Conservation (phyloP, 1,140 invertebrate species). For the Calosoma granatense region DNA sequence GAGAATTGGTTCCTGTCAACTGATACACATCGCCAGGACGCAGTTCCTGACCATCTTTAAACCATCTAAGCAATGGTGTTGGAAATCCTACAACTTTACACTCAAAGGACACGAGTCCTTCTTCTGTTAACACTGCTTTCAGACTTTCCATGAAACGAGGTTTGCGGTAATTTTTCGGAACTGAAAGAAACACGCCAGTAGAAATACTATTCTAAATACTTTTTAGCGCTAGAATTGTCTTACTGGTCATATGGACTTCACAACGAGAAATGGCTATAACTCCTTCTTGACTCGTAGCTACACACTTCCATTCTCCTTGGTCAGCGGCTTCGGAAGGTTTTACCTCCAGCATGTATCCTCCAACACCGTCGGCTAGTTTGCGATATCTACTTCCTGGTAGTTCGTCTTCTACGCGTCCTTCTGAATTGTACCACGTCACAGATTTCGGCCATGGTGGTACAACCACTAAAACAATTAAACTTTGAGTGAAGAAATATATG, state of each 20-base stretch:
- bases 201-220: conserved; percentile 10
- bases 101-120: conserved; percentile 84
- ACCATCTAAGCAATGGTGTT: conserved; percentile 75
- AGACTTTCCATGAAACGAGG: conserved; percentile 82
- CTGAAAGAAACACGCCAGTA: conserved; percentile 40
- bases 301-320: conserved; percentile 82
- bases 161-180: conserved; percentile 81
- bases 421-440: conserved; percentile 75
- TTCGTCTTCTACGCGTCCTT: conserved; percentile 55
- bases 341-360: conserved; percentile 65
- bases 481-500: conserved; percentile 14
- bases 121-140: conserved; percentile 77
- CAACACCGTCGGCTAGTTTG: conserved; percentile 66
- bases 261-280: conserved; percentile 60
- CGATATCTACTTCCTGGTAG: conserved; percentile 50
- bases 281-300: conserved; percentile 61
- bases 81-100: conserved; percentile 88
- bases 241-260: conserved; percentile 61
- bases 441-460: conserved; percentile 72
- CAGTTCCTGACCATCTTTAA: conserved; percentile 82
- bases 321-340: conserved; percentile 62
- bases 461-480: conserved; percentile 42
- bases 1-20: conserved; percentile 75
- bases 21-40: conserved; percentile 89
- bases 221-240: conserved; percentile 23